phyloP scores from a whole-genome alignment of 2,888 invertebrate genomes.

The Elmis aenea region DNA sequence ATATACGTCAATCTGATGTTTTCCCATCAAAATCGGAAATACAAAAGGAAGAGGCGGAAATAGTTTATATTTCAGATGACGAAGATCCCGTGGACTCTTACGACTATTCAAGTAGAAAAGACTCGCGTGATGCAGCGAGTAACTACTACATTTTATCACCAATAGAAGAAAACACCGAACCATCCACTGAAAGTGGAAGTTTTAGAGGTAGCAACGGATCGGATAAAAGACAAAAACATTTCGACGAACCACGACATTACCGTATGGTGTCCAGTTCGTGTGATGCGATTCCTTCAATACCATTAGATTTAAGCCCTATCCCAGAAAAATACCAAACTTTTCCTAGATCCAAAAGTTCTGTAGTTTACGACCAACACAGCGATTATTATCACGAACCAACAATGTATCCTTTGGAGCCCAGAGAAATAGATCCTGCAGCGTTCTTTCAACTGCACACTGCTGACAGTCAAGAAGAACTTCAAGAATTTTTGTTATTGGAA shows the following conservation, averaged over 20 bases:
- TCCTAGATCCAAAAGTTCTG: slow-evolving; percentile 48
- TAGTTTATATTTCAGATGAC: slow-evolving; percentile 18
- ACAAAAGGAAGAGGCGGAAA: slow-evolving; percentile 23
- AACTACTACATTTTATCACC: slow-evolving; percentile 47
- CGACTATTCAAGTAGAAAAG: slow-evolving; percentile 11
- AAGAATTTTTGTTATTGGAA: slow-evolving; percentile 57
- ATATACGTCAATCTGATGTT: slow-evolving; percentile 8
- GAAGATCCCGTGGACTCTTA: slow-evolving; percentile 22
- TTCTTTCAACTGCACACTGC: slow-evolving; percentile 56
- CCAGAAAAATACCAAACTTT: slow-evolving; percentile 51
- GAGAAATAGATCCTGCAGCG: slow-evolving; percentile 54
- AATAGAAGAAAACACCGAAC: slow-evolving; percentile 56
- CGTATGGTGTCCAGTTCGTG: slow-evolving; percentile 41
- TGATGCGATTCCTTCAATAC: slow-evolving; percentile 38
- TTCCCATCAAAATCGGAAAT: slow-evolving; percentile 16
- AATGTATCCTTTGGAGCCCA: slow-evolving; percentile 54
- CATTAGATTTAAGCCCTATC: slow-evolving; percentile 25
- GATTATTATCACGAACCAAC: slow-evolving; percentile 34
- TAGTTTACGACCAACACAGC: slow-evolving; percentile 25
- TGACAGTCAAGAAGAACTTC: slow-evolving; percentile 58
- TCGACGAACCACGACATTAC: slow-evolving; percentile 2
- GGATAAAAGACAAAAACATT: slow-evolving; percentile 22
- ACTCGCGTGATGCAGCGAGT: slow-evolving; percentile 20
- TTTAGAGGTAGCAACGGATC: slow-evolving; percentile 38
- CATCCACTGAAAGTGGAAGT: slow-evolving; percentile 48